phyloP scores from a whole-genome alignment of 2,888 invertebrate genomes.

The Volucella zonaria region DNA sequence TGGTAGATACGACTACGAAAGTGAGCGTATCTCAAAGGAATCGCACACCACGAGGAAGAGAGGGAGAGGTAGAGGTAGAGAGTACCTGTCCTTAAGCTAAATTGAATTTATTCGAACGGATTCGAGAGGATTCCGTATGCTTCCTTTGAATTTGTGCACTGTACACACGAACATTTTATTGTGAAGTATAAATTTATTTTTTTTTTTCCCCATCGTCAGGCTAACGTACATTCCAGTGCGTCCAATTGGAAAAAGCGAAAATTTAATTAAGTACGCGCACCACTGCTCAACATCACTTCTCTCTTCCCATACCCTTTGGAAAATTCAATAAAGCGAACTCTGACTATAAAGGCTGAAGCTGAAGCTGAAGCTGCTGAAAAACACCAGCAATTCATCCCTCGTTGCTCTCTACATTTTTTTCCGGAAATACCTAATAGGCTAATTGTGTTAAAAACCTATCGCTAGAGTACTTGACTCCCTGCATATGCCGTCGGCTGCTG shows the following conservation, averaged over 20 bases:
- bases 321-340: conserved; percentile 59
- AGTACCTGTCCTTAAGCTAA: conserved; percentile 63
- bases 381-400: conserved; percentile 12
- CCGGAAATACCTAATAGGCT: conserved; percentile 62
- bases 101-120: conserved; percentile 56
- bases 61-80: not conserved
- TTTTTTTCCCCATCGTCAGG: conserved; percentile 14
- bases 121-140: conserved; percentile 27
- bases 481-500: not conserved
- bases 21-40: conserved; percentile 37
- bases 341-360: too few species aligned
- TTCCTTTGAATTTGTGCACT: conserved; percentile 62
- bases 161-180: conserved; percentile 31
- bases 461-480: not conserved
- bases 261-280: conserved; percentile 64
- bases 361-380: conserved; percentile 10
- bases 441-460: conserved; percentile 69
- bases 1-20: not conserved
- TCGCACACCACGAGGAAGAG: not conserved
- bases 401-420: conserved; percentile 32
- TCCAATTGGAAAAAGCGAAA: conserved; percentile 67
- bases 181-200: conserved; percentile 55
- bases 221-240: conserved; percentile 52
- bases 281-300: not conserved
- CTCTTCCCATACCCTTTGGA: not conserved